Base-by-base conservation (phyloP, 2,113 vertebrate species). In the Erythrocercus mccallii region DNA sequence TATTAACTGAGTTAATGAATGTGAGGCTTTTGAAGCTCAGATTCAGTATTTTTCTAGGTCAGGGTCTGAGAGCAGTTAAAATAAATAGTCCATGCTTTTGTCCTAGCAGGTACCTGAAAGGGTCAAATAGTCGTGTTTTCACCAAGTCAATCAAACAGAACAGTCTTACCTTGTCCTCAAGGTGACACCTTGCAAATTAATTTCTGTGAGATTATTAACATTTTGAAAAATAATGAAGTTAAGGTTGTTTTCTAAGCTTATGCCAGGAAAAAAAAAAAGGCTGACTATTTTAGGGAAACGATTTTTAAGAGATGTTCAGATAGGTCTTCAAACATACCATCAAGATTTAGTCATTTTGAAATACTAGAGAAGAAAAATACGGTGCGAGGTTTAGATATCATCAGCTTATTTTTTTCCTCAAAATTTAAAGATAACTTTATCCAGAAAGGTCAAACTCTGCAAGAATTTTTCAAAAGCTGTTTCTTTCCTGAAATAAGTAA, bases 11-110 rank as follows among this genome's bases (percentile, higher is more conserved):
- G 12, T 97, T 96, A 92, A 98, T 98, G 86, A 98, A 98, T 57
- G 97, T 98, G 31, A 98, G 70, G 61, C 97, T 98, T 79, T 98
- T 98, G 65, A 97, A 97, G 74, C 95, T 98, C 44, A 98, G 83
- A 76, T 95, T 69, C 40, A 98, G 82, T 51, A 97, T 95, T 53
- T 97, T 97, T 12, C 97, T 97, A 33, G 96, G 37, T 40, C 84
- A 44, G 40, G 58, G 22, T 70, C 96, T 97, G 51, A 98, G 27
- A 86, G 12, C 18, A 72, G 20, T 53, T 61, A 62, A 85, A 88
- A 81, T 44, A 77, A 88, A 35, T 19, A 53, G 51, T 22, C 24
- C 13, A 7, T 53, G 24, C 9, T 70, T 88, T 84, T 86, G n/a
- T 72, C 27, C 33, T 62, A n/a, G 38, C 15, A 77, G 74, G 42